phyloP scores from a whole-genome alignment of 2,888 invertebrate species.

The Megaustenia siamemsis region DNA sequence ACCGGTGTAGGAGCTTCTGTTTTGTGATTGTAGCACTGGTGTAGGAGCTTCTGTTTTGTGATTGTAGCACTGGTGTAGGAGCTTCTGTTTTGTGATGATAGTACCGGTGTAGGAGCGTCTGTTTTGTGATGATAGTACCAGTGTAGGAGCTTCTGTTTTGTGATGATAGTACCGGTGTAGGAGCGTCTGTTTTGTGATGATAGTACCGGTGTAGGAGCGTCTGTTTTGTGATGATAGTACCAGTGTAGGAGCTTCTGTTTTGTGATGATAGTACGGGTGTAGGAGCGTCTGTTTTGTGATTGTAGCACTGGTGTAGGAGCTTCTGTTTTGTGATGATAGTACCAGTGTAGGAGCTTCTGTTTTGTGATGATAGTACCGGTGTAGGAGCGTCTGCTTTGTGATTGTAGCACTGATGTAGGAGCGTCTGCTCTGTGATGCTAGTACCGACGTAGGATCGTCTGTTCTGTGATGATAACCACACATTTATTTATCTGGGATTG shows the following conservation, averaged over 20 bases:
- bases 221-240: not conserved
- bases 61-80: not conserved
- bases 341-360: not conserved
- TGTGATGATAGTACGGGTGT: not conserved
- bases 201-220: not conserved
- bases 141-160: not conserved
- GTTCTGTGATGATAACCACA: too few species aligned
- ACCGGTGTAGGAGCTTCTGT: not conserved
- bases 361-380: too few species aligned
- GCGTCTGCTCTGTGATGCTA: not conserved
- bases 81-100: not conserved
- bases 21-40: too few species aligned
- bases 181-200: too few species aligned
- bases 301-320: too few species aligned
- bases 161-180: too few species aligned
- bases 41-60: too few species aligned
- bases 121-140: not conserved
- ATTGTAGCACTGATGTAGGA: not conserved
- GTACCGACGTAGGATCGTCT: not conserved
- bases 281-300: not conserved
- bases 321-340: not conserved
- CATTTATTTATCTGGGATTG: too few species aligned
- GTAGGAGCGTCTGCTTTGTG: too few species aligned
- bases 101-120: not conserved
- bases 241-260: not conserved